A percentile compares a stretch with the other conserved stretches of the same genome.
Evolutionary conservation across 2,797 vertebrate genomes (phyloP).

Genomic region (Lerista edwardsae): DNA sequence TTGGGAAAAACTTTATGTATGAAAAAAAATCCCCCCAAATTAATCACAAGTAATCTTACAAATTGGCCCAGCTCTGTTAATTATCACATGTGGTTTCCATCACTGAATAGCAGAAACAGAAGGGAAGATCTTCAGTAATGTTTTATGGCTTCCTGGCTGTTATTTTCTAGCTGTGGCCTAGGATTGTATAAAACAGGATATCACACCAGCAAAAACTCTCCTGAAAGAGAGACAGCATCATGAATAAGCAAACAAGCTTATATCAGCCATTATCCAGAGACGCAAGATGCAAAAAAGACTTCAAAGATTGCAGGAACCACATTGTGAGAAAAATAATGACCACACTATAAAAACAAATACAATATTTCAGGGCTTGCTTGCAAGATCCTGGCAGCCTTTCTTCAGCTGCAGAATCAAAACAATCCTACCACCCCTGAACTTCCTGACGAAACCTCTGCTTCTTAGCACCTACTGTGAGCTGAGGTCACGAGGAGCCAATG

Average conservation of each 20-base stretch:
- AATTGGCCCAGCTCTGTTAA: constrained; percentile 2
- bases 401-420: constrained; percentile 63
- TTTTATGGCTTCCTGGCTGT: constrained; percentile 22
- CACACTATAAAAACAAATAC: constrained; percentile 62
- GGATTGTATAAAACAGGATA: constrained; percentile 16
- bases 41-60: constrained; percentile 19
- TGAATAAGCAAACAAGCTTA: constrained; percentile 42
- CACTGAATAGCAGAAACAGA: constrained; percentile 2
- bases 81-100: not conserved
- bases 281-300: constrained; percentile 17
- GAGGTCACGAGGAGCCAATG: constrained; percentile 24
- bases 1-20: not conserved
- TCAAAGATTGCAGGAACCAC: constrained; percentile 23
- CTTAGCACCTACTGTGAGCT: constrained; percentile 42
- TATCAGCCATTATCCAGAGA: constrained; percentile 23
- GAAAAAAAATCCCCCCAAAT: constrained; percentile 3
- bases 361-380: constrained; percentile 36
- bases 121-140: not conserved
- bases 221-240: not conserved
- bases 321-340: constrained; percentile 62
- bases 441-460: constrained; percentile 53
- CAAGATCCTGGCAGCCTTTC: constrained; percentile 57
- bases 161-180: not conserved
- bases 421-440: constrained; percentile 35
- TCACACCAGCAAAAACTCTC: not conserved